Evolutionary conservation across 2,797 vertebrate species (phyloP), one percentile per base, ranked within the genome.

Genomic region (Lithobates sylvaticus): DNA sequence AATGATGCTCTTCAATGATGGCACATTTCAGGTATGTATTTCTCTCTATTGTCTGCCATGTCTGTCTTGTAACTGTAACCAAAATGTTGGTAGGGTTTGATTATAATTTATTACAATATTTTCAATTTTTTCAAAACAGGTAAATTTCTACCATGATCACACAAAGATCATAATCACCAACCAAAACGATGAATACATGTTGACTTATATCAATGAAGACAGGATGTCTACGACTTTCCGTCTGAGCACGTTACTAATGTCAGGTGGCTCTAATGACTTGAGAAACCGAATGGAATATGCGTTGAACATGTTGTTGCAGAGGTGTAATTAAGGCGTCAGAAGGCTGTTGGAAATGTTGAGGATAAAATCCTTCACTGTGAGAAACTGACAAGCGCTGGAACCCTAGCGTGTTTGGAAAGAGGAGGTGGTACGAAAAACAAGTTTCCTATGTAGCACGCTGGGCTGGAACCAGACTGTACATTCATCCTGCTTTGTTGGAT

Each of bases 131-230:
- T 84, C 73, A 89, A 84, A 88, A 75, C 86, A 99, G 98, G 97
- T 99, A 78, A 99, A 99, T 90, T 99, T 99, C 91, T 99, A 99
- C 90, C 98, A 99, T 0, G 98, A 99, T 92, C 98, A 99, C 92
- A 99, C 98, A 0, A 99, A 99, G 93, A 96, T 99, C 81, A 99
- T 99, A 85, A 95, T 99, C 89, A 97, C 97, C 87, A 98, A 94
- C 91, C 97, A 98, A 91, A 96, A 88, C 83, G 97, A 98, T 23
- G 97, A 99, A 80, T 98, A 95, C 78, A 93, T 98, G 89, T 95
- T 99, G 86, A 99, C 98, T 0, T 99, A 99, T 90, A 99, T 99
- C 91, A 99, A 99, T 1, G 97, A 99, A 90, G 98, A 99, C 21
- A 95, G 98, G 5, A 92, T 97, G 83, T 99, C 98, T 29, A 95